Base-by-base conservation (phyloP, 2,888 invertebrate species). In the Zaprionus lineosus region DNA sequence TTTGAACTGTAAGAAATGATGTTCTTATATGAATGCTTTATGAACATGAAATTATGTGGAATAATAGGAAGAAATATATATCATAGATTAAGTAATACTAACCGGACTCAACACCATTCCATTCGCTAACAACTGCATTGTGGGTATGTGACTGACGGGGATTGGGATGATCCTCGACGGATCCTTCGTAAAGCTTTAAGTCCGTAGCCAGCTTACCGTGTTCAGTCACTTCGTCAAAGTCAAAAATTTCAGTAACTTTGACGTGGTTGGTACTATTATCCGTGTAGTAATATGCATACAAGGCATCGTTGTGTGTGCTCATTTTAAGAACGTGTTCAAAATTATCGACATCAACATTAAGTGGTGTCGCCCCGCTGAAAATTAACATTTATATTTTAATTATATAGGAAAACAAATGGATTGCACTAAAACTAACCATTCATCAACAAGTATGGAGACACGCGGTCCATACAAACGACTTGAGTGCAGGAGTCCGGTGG, bases 201-300 rank as follows among this genome's bases (percentile, higher is more conserved):
- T 89, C 86, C n/a, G 88, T 91, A 14, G 92, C 92, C 46, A 93
- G 92, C 16, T 93, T 92, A 74, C 95, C 94, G 43, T 93, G 93
- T 75, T 95, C 94, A 0, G 95, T 95, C 86, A 96, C 95, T 15
- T 81, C 83, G 40, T 76, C 77, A 26, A 81, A 73, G 89, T 97
- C 96, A 88, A 95, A 96, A 82, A 97, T 96, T 91, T 97, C 96
- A 1, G 96, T 96, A 81, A 97, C 94, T 90, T 95, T 95, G 81
- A 96, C 94, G 92, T 95, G 94, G 89, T 96, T 95, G 83, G 96
- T 93, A 40, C 79, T 79, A 77, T 95, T 94, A 88, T 97, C 97
- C 88, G 95, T 93, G 89, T 97, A 98, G 90, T 97, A 97, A 90
- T 96, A 97, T 0, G 97, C 95, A 91, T 97, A 95, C 11, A 90